Evolutionary conservation across 2,888 invertebrate species (phyloP).

Genomic region (Disparrhopalites patrizii): DNA sequence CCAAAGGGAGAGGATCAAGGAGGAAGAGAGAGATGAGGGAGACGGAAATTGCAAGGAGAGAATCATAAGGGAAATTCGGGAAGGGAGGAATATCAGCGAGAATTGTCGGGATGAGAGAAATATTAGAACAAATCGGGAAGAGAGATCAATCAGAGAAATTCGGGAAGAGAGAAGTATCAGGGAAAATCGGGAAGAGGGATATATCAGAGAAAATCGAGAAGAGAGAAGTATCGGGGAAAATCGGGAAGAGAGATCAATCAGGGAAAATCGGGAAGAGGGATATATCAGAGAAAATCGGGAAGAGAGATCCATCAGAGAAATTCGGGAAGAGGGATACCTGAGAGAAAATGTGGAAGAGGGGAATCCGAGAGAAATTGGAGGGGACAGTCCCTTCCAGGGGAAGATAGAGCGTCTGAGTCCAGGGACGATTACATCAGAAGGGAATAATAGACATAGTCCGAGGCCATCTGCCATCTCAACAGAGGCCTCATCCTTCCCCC

Average conservation of each 20-base stretch:
- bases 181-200: background rate
- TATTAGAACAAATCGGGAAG: background rate
- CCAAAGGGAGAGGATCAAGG: too few relatives aligned
- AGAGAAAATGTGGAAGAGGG: background rate
- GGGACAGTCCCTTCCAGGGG: conserved; percentile 1
- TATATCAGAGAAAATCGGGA: too few relatives aligned
- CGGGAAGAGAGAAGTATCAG: background rate
- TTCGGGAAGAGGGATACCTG: too few relatives aligned
- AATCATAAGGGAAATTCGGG: background rate
- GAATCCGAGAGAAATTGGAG: background rate
- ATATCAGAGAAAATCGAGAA: background rate
- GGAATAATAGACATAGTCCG: background rate
- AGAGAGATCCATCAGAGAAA: too few relatives aligned
- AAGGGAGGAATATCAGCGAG: background rate
- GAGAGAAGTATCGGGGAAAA: background rate
- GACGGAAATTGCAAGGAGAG: background rate
- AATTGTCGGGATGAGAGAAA: background rate
- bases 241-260: background rate
- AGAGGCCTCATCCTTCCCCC: background rate
- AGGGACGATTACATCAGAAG: background rate
- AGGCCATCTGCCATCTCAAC: background rate
- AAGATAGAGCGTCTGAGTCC: background rate
- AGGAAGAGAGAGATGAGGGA: background rate
- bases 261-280: background rate
- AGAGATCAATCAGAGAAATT: background rate